phyloP scores from a whole-genome alignment of 2,888 invertebrate genomes.

The Camptogramma bilineatum region DNA sequence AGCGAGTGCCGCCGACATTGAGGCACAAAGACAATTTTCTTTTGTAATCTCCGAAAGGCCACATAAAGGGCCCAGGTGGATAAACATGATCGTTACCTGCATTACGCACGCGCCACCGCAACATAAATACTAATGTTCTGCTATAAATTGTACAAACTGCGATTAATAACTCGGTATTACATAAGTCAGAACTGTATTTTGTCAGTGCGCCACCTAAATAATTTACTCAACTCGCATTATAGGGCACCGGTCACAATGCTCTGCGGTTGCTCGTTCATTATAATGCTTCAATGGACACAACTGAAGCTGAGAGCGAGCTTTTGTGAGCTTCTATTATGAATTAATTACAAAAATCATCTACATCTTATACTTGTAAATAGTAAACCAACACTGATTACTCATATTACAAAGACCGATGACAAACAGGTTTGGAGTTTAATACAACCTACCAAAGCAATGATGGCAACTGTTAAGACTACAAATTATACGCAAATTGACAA shows the following conservation, averaged over 20 bases:
- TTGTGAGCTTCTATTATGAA: not conserved
- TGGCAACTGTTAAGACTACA: not conserved
- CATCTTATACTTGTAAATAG: not conserved
- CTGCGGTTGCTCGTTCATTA: not conserved
- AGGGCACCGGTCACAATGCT: not conserved
- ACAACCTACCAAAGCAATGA: too few species aligned
- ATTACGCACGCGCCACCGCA: not conserved
- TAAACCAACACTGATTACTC: not conserved
- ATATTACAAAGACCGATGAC: too few species aligned
- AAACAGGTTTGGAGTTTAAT: too few species aligned
- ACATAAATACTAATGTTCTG: slow-evolving; percentile 1
- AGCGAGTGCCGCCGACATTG: slow-evolving; percentile 6
- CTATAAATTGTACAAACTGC: not conserved
- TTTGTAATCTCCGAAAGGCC: slow-evolving; percentile 12
- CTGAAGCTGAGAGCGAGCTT: not conserved
- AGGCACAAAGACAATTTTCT: slow-evolving; percentile 29
- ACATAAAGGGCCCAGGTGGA: slow-evolving; percentile 8
- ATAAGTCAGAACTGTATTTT: not conserved
- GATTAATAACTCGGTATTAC: not conserved
- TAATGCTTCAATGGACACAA: not conserved
- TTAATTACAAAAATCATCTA: not conserved
- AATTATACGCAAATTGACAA: not conserved
- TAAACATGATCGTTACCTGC: slow-evolving; percentile 16
- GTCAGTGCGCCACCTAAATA: not conserved
- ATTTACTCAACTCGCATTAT: not conserved